Base-by-base conservation (phyloP, 2,888 invertebrate genomes). In the Leptopilina myrica region DNA sequence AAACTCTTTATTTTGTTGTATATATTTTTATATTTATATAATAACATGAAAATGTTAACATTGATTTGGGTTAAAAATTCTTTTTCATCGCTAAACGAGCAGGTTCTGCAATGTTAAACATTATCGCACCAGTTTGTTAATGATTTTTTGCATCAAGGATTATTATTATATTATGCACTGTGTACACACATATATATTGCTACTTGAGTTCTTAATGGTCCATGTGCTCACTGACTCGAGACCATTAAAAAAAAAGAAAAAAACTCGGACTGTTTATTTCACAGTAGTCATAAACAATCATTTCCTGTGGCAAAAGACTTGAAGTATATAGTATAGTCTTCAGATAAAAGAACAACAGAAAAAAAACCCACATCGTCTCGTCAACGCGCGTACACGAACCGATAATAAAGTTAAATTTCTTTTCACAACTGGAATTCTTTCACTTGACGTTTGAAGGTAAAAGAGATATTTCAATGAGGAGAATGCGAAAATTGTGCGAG, bases 151-250 rank as follows among this genome's bases (percentile, higher is more conserved):
- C 53, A 56, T 73, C 53, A 73, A 73, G 73, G 53, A 73, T 73
- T 73, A 73, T 73, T 73, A 53, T 53, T 33, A 53, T 49, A 49
- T 49, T 49, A 49, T 12, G 9, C 49, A 11, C 49, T 49, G 49
- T 49, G 62, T 62, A 14, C 15, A 9, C 20, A 73, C 73, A 33
- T 33, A 33, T 33, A 33, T 33, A 33, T 33, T 73, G 73, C 73
- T 53, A 73, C 56, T 73, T 73, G 73, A 73, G 73, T 73, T 73
- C 73, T 73, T 73, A 73, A 73, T 73, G 73, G 53, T 73, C 69
- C 56, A 26, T 26, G 53, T 53, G 53, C 14, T 49, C 49, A 73
- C 73, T 56, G 73, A 73, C 73, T 73, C 53, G 33, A 56, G 33
- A 56, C 33, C 56, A 73, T 73, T 56, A 73, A 73, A 73, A 73